Evolutionary conservation across 1,140 invertebrate species (phyloP).

Genomic region (Pogonomyrmex barbatus): DNA sequence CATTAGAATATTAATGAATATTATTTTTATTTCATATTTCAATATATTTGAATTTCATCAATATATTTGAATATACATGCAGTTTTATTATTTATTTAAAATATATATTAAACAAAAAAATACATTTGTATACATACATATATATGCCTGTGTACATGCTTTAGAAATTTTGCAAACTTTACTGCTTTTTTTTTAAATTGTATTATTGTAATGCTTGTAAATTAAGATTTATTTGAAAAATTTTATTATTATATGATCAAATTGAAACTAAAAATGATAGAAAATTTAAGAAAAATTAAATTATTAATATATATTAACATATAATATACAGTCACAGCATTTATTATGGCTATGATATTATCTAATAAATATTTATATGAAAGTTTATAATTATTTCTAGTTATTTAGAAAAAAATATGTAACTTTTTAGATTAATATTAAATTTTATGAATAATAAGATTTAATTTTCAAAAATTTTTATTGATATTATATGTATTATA

Average conservation of each 20-base stretch:
- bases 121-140: constrained; percentile 56
- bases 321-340: not conserved
- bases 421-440: too few relatives aligned
- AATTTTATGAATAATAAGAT: too few relatives aligned
- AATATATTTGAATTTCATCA: not conserved
- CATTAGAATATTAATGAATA: constrained; percentile 35
- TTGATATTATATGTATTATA: not conserved
- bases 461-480: too few relatives aligned
- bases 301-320: not conserved
- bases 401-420: not conserved
- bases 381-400: not conserved
- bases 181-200: not conserved
- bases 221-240: not conserved
- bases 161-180: not conserved
- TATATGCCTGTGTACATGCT: not conserved
- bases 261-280: not conserved
- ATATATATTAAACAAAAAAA: constrained; percentile 12
- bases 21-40: not conserved
- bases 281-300: not conserved
- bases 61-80: not conserved
- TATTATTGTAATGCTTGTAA: not conserved
- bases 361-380: constrained; percentile 14
- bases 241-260: not conserved
- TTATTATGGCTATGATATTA: not conserved
- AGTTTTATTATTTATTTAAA: constrained; percentile 3